Conservation (phyloP, 2,888 invertebrate genomes). For the Apotomis turbidana region DNA sequence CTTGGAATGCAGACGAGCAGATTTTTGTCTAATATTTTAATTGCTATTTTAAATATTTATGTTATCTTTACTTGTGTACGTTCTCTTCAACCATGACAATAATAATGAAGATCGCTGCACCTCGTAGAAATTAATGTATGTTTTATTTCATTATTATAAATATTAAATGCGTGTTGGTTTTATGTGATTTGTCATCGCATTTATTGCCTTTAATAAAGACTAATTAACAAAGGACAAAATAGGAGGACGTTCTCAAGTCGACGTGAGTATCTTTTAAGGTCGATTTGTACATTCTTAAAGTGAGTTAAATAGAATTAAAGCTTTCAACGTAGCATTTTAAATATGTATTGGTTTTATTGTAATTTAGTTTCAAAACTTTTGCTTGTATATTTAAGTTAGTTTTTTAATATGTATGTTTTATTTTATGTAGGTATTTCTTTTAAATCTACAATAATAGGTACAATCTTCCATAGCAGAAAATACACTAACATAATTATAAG, state of each 20-base stretch:
- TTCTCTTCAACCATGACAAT: constrained; percentile 40
- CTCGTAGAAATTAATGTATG: not conserved
- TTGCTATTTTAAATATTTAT: not conserved
- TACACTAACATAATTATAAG: constrained; percentile 11
- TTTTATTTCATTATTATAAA: not conserved
- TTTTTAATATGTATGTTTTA: not conserved
- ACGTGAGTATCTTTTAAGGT: not conserved
- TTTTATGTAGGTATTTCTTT: constrained; percentile 3
- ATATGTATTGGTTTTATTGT: not conserved
- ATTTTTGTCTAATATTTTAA: not conserved
- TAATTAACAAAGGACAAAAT: not conserved
- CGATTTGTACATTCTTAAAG: not conserved
- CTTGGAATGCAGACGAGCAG: too few species aligned
- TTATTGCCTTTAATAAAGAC: not conserved
- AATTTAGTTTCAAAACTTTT: not conserved
- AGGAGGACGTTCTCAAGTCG: too few species aligned
- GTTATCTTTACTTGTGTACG: constrained; percentile 9
- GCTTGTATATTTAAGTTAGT: not conserved
- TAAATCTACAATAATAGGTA: constrained; percentile 1
- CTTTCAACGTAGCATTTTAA: not conserved
- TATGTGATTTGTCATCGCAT: not conserved
- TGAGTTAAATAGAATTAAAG: not conserved
- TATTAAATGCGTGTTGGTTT: not conserved
- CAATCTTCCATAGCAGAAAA: constrained; percentile 37
- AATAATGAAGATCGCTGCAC: constrained; percentile 10